Base-by-base conservation (phyloP, 2,113 vertebrate species). In the Myxocyprinus asiaticus region DNA sequence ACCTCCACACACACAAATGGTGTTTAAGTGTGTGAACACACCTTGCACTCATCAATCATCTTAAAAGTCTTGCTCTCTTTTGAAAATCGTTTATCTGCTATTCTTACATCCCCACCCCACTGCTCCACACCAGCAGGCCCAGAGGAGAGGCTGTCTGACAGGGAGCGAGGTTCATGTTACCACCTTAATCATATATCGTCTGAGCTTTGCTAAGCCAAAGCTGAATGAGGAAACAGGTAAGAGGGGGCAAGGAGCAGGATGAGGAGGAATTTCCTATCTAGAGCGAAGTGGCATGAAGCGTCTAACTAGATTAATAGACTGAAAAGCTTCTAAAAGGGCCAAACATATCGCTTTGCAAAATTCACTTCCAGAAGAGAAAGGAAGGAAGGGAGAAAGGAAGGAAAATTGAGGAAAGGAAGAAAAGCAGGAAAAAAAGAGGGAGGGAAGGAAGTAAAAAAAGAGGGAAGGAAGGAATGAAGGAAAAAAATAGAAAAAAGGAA, bases 231-330 rank as follows among this genome's bases (percentile, higher is more conserved):
- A 84, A 86, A 75, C 88, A 91, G 88, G 89, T 91, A 90, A 83
- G 45, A 17, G 50, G 22, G 42, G 81, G 61, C 61, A 56, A 58
- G 55, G 48, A 66, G 58, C 5, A 9, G 10, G 47, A 72, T 82
- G 86, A 81, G 90, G 87, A 87, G 84, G 85, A 84, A 86, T 88
- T 83, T 84, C 82, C 71, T 76, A 78, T 79, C 81, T 17, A 77
- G 66, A 76, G 77, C 48, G 44, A n/a, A 53, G 56, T 4, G 47
- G 81, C 61, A 61, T 67, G 71, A 81, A 84, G 82, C 73, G 65
- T 89, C 82, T 87, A 90, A 93, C 84, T 88, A 85, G 90, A 92
- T 91, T 91, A 91, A 3, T 22, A 80, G 67, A 67, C 6, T 58
- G 72, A 70, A 66, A 64, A 9, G 50, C 63, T 82, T 87, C 84